Evolutionary conservation across 2,797 vertebrate genomes (phyloP), one percentile per base, ranked within the genome.

Genomic region (Lerista edwardsae): DNA sequence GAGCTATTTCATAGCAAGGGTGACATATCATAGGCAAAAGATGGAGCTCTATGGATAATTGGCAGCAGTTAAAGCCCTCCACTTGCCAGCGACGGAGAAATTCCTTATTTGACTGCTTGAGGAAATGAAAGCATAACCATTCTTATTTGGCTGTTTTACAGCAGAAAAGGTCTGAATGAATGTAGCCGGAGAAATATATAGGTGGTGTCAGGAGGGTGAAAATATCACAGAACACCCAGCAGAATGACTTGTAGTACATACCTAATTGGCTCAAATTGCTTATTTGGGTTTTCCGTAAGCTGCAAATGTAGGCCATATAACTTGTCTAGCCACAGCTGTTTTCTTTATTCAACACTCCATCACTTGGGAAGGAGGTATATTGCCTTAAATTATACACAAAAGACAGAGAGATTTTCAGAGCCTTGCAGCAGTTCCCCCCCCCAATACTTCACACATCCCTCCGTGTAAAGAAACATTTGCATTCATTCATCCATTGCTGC

Each of bases 261-360:
- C 25, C 47, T 82, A 84, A 93, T 84, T 79, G 82, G 51, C 55
- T 86, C 80, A 84, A 84, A 79, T 83, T 83, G 73, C 57, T 91
- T 87, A 31, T 88, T 93, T 91, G 82, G 29, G 36, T 90, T 90
- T 87, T 91, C 86, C 83, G 78, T 83, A 89, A 88, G 75, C 62
- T 39, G 82, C 59, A 90, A 80, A 89, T 91, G 80, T 76, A 71
- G 86, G 75, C 82, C 10, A 72, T 75, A 83, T 81, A 74, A 89
- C 75, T 86, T 72, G 74, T 89, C 86, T 90, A 44, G 84, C 77
- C 73, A 61, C 79, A 72, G 67, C 74, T 78, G 21, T 88, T 91
- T 87, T 91, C 36, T 47, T 91, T 88, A 57, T 39, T 51, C 25
- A 91, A 76, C 25, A 80, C 36, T 84, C 80, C 2, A 1, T 87